Evolutionary conservation across 2,888 invertebrate genomes (phyloP).

Genomic region (Lutraria lutraria): DNA sequence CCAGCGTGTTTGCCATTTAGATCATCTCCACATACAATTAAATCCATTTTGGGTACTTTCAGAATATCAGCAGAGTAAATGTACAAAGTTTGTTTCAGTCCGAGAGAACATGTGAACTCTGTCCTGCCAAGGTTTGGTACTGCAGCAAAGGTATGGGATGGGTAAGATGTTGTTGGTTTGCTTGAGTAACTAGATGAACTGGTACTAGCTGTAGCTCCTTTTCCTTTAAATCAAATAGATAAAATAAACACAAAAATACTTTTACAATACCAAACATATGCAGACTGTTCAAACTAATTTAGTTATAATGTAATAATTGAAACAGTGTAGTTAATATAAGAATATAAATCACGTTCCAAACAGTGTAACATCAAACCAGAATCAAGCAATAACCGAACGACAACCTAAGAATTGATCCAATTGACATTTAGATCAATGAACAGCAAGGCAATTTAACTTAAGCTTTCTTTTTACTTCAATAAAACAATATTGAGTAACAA

Average conservation of each 20-base stretch:
- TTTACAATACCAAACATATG: background rate
- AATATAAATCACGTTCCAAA: too few species aligned
- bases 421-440: too few species aligned
- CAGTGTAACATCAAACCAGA: too few species aligned
- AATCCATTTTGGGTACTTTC: slow-evolving; percentile 16
- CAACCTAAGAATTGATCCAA: too few species aligned
- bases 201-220: background rate
- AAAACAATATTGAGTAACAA: too few species aligned
- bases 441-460: too few species aligned
- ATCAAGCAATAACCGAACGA: too few species aligned
- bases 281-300: too few species aligned
- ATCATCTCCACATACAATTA: slow-evolving; percentile 51
- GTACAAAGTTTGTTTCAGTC: slow-evolving; percentile 25
- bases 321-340: too few species aligned
- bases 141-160: background rate
- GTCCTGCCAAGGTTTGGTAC: background rate
- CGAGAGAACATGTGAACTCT: slow-evolving; percentile 40
- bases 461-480: too few species aligned
- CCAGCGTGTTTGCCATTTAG: slow-evolving; percentile 29
- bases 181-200: background rate
- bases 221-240: background rate
- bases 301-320: too few species aligned
- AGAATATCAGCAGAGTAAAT: slow-evolving; percentile 34
- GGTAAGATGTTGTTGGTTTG: background rate
- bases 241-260: background rate